Percentiles rank a stretch among this genome's conserved stretches.
phyloP scores from a whole-genome alignment of 1,140 invertebrate genomes.

The Drosophila gunungcola region DNA sequence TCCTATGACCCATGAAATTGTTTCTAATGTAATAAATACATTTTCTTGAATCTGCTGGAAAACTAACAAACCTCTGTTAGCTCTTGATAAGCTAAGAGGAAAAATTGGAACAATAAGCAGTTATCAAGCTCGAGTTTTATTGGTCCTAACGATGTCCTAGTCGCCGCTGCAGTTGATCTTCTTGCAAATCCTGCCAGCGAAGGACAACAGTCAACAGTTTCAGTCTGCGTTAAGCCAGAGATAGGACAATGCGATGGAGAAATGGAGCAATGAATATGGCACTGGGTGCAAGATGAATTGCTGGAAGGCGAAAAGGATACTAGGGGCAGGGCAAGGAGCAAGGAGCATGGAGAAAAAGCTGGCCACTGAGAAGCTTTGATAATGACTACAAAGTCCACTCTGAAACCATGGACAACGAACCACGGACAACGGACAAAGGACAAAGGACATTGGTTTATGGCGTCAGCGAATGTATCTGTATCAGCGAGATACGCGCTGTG shows the following conservation, averaged over 20 bases:
- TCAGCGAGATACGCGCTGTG: conserved; percentile 36
- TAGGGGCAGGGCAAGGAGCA: background rate
- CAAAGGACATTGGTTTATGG: conserved; percentile 42
- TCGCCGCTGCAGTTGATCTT: conserved; percentile 28
- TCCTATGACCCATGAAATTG: no score
- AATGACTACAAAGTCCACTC: conserved; percentile 64
- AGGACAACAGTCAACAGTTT: conserved; percentile 14
- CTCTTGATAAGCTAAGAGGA: no score
- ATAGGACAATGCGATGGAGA: conserved; percentile 19
- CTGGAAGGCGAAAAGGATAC: background rate
- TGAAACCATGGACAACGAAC: background rate
- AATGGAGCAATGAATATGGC: background rate
- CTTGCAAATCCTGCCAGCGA: conserved; percentile 17
- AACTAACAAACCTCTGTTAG: background rate
- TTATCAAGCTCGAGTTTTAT: background rate
- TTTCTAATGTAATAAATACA: background rate
- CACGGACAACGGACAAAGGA: background rate
- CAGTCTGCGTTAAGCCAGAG: conserved; percentile 13
- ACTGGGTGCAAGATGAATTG: background rate
- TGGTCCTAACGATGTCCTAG: conserved; percentile 8
- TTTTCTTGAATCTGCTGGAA: background rate
- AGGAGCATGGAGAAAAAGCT: background rate
- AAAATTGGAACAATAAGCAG: background rate
- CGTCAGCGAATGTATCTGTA: conserved; percentile 37
- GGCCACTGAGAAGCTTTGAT: conserved; percentile 46